A percentile compares a stretch with the other conserved stretches of the same genome.
These are phyloP conservation scores for Polypedilum pembai DNA, from an alignment of 1,140 invertebrate genomes.

Conservation along the genomic window DNA sequence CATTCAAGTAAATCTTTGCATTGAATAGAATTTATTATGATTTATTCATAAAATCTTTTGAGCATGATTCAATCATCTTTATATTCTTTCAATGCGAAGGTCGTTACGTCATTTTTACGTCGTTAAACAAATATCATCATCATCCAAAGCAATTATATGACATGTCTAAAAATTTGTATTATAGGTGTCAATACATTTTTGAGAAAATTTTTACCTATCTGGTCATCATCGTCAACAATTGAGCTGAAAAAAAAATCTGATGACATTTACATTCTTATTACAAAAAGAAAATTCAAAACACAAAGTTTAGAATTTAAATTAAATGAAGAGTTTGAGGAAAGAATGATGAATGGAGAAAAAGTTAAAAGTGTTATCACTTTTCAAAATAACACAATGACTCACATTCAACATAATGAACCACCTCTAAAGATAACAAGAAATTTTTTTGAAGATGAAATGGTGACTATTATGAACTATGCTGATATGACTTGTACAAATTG, in stretches of 20 bases:
- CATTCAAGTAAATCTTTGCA: neutral
- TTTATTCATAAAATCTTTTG: neutral
- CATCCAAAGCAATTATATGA: no score
- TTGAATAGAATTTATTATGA: neutral
- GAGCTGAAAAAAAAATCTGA: neutral
- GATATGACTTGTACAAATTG: conserved; percentile 41
- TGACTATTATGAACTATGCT: conserved; percentile 44
- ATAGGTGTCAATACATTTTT: neutral
- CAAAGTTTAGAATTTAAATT: conserved; percentile 69
- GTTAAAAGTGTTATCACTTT: conserved; percentile 60
- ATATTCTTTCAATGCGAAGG: neutral
- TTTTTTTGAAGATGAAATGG: conserved; percentile 39
- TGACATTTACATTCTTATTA: conserved; percentile 58
- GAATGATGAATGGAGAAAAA: conserved; percentile 70
- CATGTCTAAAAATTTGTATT: neutral
- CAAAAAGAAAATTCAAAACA: conserved; percentile 75
- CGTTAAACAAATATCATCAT: no score
- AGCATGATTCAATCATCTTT: neutral
- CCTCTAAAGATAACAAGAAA: conserved; percentile 55
- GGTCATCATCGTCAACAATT: neutral
- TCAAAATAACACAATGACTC: conserved; percentile 54
- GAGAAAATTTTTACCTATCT: neutral
- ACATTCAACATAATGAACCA: conserved; percentile 55
- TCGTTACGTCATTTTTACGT: no score
- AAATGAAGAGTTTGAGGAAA: conserved; percentile 73